Evolutionary conservation across 2,113 vertebrate genomes (phyloP).

Genomic region (Ptilorrhoa leucosticta): DNA sequence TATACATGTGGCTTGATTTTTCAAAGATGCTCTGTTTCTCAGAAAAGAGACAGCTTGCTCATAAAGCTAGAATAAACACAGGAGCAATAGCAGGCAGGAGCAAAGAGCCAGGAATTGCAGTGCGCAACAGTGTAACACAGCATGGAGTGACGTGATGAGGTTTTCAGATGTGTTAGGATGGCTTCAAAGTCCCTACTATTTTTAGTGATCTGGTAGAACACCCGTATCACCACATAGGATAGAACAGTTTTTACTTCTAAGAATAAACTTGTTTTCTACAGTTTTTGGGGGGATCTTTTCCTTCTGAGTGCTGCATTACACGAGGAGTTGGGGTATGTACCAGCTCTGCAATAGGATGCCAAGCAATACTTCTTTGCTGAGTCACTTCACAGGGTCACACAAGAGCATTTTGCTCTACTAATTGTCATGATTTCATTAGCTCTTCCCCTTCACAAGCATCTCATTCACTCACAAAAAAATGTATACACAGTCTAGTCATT

Average conservation of each 20-base stretch:
- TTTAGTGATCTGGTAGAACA: neutral
- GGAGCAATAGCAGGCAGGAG: neutral
- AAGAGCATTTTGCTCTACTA: neutral
- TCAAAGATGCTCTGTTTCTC: neutral
- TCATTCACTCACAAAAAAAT: neutral
- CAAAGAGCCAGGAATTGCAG: neutral
- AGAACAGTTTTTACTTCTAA: neutral
- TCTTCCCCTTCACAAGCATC: constrained; percentile 22
- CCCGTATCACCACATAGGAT: neutral
- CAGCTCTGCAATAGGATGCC: neutral
- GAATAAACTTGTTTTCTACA: neutral
- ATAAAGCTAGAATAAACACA: neutral
- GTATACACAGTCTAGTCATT: neutral
- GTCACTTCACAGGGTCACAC: neutral
- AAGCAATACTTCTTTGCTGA: neutral
- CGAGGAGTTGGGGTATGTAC: neutral
- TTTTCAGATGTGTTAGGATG: neutral
- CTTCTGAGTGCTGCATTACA: neutral
- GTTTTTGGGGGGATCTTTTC: neutral
- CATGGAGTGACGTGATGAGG: neutral
- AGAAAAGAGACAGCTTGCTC: neutral
- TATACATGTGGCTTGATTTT: neutral
- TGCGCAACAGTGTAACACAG: neutral
- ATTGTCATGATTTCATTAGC: neutral
- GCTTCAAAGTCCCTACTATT: neutral